A percentile compares a stretch with the other conserved stretches of the same genome.
Evolutionary conservation across 1,140 invertebrate species (phyloP).

Genomic region (Popillia japonica): DNA sequence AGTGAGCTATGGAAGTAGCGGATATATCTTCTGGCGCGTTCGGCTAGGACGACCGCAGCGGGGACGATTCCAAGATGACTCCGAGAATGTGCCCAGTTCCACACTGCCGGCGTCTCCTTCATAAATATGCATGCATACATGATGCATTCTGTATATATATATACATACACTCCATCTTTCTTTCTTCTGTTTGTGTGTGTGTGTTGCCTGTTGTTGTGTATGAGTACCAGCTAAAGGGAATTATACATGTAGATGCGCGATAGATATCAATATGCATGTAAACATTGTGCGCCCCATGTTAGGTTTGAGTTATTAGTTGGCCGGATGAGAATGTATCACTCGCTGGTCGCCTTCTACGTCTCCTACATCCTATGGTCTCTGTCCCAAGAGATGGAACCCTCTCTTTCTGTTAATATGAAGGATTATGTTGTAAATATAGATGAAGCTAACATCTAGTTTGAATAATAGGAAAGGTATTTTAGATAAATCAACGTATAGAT

Average conservation of each 20-base stretch:
- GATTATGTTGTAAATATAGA: no score
- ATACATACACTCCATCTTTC: no score
- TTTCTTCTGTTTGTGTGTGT: no score
- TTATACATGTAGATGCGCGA: conserved; percentile 59
- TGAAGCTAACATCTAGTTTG: no score
- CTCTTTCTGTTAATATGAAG: no score
- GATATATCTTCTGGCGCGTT: conserved; percentile 45
- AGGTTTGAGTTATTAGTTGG: neutral
- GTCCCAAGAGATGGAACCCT: neutral
- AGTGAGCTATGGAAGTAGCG: conserved; percentile 51
- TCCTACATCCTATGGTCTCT: neutral
- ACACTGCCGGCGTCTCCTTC: conserved; percentile 46
- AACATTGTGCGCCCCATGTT: no score
- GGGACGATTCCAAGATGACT: neutral
- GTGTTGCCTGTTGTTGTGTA: neutral
- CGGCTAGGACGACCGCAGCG: neutral
- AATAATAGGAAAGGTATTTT: no score
- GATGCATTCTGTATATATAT: no score
- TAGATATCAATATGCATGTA: conserved; percentile 61
- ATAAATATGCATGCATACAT: conserved; percentile 54
- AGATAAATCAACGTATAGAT: no score
- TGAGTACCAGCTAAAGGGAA: conserved; percentile 47
- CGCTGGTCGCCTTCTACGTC: neutral
- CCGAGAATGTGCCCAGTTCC: conserved; percentile 34
- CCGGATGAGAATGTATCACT: conserved; percentile 21